Base-by-base conservation (phyloP, 2,797 vertebrate genomes). In the Amphiprion clarkii region DNA sequence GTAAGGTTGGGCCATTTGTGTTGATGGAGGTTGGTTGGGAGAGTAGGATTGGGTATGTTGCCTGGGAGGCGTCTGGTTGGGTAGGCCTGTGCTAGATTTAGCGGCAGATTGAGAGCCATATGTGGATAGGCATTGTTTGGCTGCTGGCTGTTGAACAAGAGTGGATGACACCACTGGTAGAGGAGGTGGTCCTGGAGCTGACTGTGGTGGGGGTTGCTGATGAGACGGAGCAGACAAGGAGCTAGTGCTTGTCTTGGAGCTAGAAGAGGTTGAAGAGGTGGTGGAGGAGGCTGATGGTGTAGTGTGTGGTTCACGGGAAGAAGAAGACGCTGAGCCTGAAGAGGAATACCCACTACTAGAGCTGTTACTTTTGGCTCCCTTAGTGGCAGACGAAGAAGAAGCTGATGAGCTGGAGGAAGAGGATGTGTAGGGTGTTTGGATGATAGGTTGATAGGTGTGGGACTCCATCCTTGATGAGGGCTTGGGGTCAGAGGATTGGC, bases 261-360 rank as follows among this genome's bases (percentile, higher is more conserved):
- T 91, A 2, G 96, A 96, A 10, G 96, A 96, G 0, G 65, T 89
- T 42, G 91, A 91, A 29, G 94, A 94, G 11, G 96, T 92, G 19
- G 93, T 94, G 12, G 94, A 94, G 13, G 94, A 94, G 42, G 94
- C 90, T 27, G 94, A 92, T 44, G 94, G 93, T 49, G 94, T 92
- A 48, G 94, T 94, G 65, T 93, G 93, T 54, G 94, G 94, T 3
- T 95, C 93, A 39, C 79, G 88, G 42, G 95, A 95, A 10, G 95
- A 95, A 13, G 90, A 93, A 4, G 83, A 63, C 31, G 88, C 90
- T 1, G 93, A 87, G 14, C 90, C 89, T 0, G 95, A 95, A 0
- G 96, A 96, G n/a, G 96, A 96, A 33, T 97, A 97, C 2, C 95
- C 96, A 0, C 93, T 94, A 48, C 90, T 93, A 53, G 94, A 94